Base-by-base conservation (phyloP, 2,888 invertebrate genomes). In the Zygogramma bicolorata region DNA sequence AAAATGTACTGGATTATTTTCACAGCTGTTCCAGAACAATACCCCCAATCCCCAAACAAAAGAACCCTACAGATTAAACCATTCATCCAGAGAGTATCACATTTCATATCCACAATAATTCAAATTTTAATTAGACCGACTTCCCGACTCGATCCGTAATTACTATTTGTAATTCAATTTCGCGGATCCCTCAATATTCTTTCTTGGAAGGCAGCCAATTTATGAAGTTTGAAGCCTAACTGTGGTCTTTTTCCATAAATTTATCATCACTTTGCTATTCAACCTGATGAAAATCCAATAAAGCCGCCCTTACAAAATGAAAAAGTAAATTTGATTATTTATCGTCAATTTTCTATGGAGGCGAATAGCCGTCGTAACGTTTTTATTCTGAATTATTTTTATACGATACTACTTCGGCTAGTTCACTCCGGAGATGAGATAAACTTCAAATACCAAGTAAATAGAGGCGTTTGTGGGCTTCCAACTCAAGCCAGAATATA, bases 91-190 rank as follows among this genome's bases (percentile, higher is more conserved):
- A 38, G 46, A 46, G 42, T 27, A 63, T 63, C 18, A 63, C 42
- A 46, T 63, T 18, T 63, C 63, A 63, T 42, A 42, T 29, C 20
- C 27, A 63, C 63, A 49, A 63, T 63, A 63, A 63, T 31, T 63
- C 63, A 63, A 46, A 63, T 63, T 31, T 31, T 62, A 62, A 63
- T 46, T 46, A 63, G 29, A 63, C 31, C 29, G 63, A 63, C 40
- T 63, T 63, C 46, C 63, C 63, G 46, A 42, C 63, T 31, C 46
- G 63, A 63, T 63, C 27, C 31, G 46, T 63, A 46, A 63, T 63
- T 63, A 63, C 63, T 63, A 49, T 63, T 63, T 46, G 63, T 49
- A 31, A 63, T 46, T 63, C 63, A 49, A 63, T 63, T 63, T 63
- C 29, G 63, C 29, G 46, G 63, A 49, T 63, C 49, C 25, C 46